A percentile compares a stretch with the other conserved stretches of the same genome.
These are phyloP conservation scores for Manis pentadactyla DNA, from an alignment of 2,797 vertebrate species.

Conservation along the genomic window DNA sequence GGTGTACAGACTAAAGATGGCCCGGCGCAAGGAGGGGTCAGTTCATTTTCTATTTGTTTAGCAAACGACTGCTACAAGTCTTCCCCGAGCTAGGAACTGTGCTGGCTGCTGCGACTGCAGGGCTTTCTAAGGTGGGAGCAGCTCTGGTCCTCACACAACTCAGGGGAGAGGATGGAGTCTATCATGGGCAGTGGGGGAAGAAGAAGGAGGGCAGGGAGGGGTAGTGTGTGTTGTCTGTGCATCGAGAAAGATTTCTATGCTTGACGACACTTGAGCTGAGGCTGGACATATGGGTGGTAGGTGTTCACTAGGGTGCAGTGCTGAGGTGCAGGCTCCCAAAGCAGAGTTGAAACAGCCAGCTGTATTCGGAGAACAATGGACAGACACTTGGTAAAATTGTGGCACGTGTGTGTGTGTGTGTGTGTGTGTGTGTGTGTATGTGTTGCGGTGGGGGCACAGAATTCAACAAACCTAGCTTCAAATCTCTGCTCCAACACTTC, in stretches of 20 bases:
- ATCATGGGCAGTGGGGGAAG: neutral
- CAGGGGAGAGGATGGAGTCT: neutral
- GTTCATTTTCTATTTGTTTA: no score
- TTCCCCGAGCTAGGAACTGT: fast-evolving
- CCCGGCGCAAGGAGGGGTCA: no score
- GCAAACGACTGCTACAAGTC: fast-evolving
- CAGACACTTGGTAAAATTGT: neutral
- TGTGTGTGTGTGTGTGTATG: no score
- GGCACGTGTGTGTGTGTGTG: fast-evolving
- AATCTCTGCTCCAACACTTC: neutral
- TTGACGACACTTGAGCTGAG: neutral
- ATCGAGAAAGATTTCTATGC: neutral
- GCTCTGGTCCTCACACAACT: neutral
- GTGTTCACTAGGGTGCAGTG: neutral
- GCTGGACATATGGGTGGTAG: neutral
- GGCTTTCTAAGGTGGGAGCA: neutral
- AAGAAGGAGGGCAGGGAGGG: neutral
- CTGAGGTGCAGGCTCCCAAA: neutral
- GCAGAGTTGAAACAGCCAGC: neutral
- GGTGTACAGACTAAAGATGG: neutral
- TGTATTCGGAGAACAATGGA: neutral
- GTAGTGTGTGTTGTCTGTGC: fast-evolving
- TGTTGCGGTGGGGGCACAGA: neutral
- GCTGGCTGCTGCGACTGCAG: neutral
- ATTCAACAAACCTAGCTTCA: neutral